Base-by-base conservation (phyloP, 2,888 invertebrate species). In the Apodemia zela region DNA sequence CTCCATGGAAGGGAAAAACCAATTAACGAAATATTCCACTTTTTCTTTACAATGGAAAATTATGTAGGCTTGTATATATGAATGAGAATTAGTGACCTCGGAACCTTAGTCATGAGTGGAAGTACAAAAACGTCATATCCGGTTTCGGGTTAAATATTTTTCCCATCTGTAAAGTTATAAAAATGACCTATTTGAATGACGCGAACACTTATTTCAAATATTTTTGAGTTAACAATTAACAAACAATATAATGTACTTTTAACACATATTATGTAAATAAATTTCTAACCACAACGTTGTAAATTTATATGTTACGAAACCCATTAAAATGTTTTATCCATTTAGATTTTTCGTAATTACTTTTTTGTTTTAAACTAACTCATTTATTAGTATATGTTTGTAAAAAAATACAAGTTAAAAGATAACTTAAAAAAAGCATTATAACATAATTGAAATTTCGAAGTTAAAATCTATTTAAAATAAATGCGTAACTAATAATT, bases 91-190 rank as follows among this genome's bases (percentile, higher is more conserved):
- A 38, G 63, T 54, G 62, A 49, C 64, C 42, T 33, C 63, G 64
- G 45, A 45, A 45, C 45, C 45, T 45, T 45, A 45, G 45, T 45
- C 54, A 54, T 54, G 51, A 51, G 21, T 21, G 21, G 21, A 51
- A 17, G 49, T 15, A 42, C n/a, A 15, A 8, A 49, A n/a, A 59
- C 59, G 59, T 63, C 60, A 64, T 45, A 63, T 68, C 67, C 68
- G 67, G 58, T 54, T 58, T 51, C 61, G 45, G 68, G 63, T 64
- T 66, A 61, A 64, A n/a, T 65, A 68, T 62, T 62, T 67, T 66
- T 68, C 63, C 65, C 68, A 49, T 47, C 60, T 64, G 68, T 67
- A 68, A 64, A 59, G 64, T 65, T 38, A 38, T 11, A 11, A 13
- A 35, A 38, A 38, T 38, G 64, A 64, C 63, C 62, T 51, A 60